Base-by-base conservation (phyloP, 2,113 vertebrate genomes). In the Leucosticte australis region DNA sequence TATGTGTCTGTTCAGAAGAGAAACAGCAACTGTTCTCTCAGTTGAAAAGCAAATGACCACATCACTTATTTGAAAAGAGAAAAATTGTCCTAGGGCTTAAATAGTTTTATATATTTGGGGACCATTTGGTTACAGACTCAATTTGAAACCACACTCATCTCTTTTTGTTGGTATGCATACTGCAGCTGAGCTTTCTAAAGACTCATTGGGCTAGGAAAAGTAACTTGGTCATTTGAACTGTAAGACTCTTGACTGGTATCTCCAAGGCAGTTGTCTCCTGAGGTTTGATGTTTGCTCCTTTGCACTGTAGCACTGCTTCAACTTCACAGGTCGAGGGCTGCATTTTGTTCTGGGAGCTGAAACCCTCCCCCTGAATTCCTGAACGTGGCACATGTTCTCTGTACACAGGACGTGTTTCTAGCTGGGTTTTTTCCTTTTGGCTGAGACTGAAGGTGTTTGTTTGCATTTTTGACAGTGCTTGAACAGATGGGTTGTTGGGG, bases 31-130 rank as follows among this genome's bases (percentile, higher is more conserved):
- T 87, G 90, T 56, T 87, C 93, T 96, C 90, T 87, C 91, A 93
- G 95, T 84, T 94, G 93, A 96, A 95, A 96, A 84, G 83, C 91
- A 96, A 96, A 88, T 97, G 90, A 92, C 92, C 92, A 79, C 80
- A 69, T 78, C 35, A 35, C 49, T 94, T 64, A 73, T 11, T 65
- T 63, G 50, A 76, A 80, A 83, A 83, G 76, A 50, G 56, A 83
- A 86, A 70, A 60, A 41, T 64, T 77, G 53, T 57, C 84, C 73
- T 94, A 59, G 74, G 81, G 62, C 63, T 90, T 74, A 31, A 74
- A 39, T 39, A 33, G 31, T 57, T 94, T 71, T 37, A 41, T 37
- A 5, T 71, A 50, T 62, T 85, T 53, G 88, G 83, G 91, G 92
- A 75, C 87, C 92, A 87, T 89, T 82, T 85, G 71, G 73, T 81